Evolutionary conservation across 1,140 invertebrate genomes (phyloP), one percentile per base, ranked within the genome.

Genomic region (Brachionus asplanchnoidis): DNA sequence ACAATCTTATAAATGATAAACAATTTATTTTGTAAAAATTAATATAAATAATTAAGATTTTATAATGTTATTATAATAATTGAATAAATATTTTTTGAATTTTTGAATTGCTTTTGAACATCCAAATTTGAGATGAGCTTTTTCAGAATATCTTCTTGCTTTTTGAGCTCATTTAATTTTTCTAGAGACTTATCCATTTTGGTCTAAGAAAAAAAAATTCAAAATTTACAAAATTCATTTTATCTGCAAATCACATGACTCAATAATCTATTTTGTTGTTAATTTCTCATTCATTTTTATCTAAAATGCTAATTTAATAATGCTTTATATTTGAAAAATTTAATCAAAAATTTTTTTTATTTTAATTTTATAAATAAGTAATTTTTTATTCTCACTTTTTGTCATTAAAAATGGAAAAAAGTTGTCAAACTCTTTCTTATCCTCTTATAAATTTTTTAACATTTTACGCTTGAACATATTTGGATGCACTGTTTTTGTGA

Each of bases 371-470:
- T 14, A 40, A 73, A 73, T 40, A 4, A 20, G 3, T 40, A 40
- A 17, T 73, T 73, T 42, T 77, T 77, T 28, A 42, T 8, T 50
- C 4, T 36, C 2, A 26, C 42, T 50, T 26, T n/a, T 50, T 26
- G 9, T 26, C 26, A 12, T 26, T 77, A n/a, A 77, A 46, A 26
- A 77, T 50, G 73, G 17, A 14, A 50, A 77, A 77, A 77, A 50
- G 1, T 77, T 26, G 42, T 3, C 23, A 26, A 28, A 77, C 28
- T 26, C 23, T 26, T 0, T 32, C 73, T 50, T 82, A 70, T 77
- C 86, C 86, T 23, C 84, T 88, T 12, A 87, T 88, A 20, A 88
- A 87, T 79, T 79, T 12, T 32, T 80, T 60, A 36, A 60, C 8
- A n/a, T 60, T 32, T 56, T 53, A 60, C 42, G 60, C 68, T 26